Conservation (phyloP, 64 coral and sea anemone species). For the Dendrophyllia cribrosa region DNA sequence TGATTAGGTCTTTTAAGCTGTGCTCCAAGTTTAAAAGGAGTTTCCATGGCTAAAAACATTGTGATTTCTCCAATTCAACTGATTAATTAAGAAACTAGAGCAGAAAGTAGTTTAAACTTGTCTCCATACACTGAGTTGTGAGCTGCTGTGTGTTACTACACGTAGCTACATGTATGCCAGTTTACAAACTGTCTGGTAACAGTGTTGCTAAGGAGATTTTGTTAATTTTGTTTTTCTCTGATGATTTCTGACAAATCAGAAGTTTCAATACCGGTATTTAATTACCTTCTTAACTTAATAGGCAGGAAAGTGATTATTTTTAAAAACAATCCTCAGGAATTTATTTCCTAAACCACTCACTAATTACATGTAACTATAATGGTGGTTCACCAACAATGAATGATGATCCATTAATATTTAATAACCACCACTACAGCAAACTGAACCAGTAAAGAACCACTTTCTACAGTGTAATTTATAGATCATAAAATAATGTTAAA, state of each 20-base stretch:
- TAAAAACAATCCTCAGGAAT: background rate
- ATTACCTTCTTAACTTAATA: background rate
- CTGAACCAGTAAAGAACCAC: no score
- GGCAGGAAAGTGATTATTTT: background rate
- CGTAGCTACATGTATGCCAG: no score
- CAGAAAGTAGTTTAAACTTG: background rate
- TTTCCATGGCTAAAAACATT: slow-evolving; percentile 35
- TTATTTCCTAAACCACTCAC: no score
- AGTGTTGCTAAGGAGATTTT: slow-evolving; percentile 40
- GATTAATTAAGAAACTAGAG: background rate
- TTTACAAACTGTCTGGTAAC: background rate
- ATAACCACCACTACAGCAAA: background rate
- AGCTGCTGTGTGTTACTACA: no score
- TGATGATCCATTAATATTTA: background rate
- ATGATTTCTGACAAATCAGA: background rate
- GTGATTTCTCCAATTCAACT: background rate
- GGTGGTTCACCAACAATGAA: background rate
- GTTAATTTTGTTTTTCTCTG: background rate
- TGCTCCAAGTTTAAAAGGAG: slow-evolving; percentile 52
- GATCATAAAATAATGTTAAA: no score
- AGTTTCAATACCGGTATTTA: slow-evolving; percentile 39
- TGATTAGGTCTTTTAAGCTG: slow-evolving; percentile 47
- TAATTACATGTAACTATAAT: no score
- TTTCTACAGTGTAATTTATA: no score
- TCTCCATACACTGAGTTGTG: background rate